Evolutionary conservation across 1,140 invertebrate species (phyloP), one percentile per base, ranked within the genome.

Genomic region (Anthonomus grandis): DNA sequence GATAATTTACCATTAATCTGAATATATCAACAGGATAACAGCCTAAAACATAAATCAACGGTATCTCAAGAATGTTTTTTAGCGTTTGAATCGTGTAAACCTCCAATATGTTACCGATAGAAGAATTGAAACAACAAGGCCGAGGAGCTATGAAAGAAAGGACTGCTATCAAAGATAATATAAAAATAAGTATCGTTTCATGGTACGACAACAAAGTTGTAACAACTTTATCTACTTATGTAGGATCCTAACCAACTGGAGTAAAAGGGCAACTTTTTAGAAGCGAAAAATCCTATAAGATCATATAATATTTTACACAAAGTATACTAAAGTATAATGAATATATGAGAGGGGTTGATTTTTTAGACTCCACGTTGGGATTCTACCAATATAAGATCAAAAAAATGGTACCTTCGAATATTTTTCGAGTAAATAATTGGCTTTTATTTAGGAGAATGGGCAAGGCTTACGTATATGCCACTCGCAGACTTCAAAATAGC

Each of bases 211-310:
- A n/a, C n/a, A n/a, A n/a, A n/a, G n/a, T n/a, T n/a, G n/a, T n/a
- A n/a, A n/a, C n/a, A n/a, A n/a, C 68, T 10, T 34, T 69, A 13
- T 73, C 70, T 27, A 63, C 66, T 5, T 75, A 68, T 52, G 68
- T 66, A 6, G 68, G 68, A 3, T 62, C 46, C 37, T 46, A 71
- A 53, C 72, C 72, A 23, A 36, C 25, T n/a, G 36, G 19, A 41
- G 38, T 27, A 39, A 41, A 48, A 41, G 21, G 37, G 18, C 18
- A 22, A n/a, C 50, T 56, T 44, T 58, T 22, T 15, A 53, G 24
- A n/a, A 31, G 27, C 27, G 51, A 58, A 9, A 34, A 9, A 12
- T 23, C 48, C n/a, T n/a, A n/a, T 18, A 53, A 37, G 23, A 42
- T 37, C 13, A 51, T 64, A 13, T 13, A 56, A 22, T 27, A 51